phyloP scores from a whole-genome alignment of 2,113 vertebrate genomes.

The Raja brachyura region DNA sequence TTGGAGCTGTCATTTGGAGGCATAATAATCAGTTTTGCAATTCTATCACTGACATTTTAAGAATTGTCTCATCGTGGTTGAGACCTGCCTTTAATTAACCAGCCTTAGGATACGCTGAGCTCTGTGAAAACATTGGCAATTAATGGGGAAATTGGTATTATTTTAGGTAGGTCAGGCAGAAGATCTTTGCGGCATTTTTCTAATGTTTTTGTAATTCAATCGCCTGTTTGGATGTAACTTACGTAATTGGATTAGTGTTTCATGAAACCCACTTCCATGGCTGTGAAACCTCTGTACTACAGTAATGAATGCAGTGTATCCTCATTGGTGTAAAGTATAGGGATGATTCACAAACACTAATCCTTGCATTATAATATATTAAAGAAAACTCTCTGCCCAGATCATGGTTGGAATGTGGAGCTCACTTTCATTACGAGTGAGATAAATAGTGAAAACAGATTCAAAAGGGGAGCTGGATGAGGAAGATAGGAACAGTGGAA shows the following conservation, averaged over 20 bases:
- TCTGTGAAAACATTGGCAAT: not conserved
- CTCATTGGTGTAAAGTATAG: not conserved
- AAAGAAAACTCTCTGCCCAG: not conserved
- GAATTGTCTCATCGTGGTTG: not conserved
- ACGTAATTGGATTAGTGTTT: not conserved
- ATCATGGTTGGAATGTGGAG: not conserved
- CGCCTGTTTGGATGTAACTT: not conserved
- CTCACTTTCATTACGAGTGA: not conserved
- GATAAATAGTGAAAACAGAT: not conserved
- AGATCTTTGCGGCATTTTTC: not conserved
- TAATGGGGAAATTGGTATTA: not conserved
- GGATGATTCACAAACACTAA: not conserved
- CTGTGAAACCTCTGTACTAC: not conserved
- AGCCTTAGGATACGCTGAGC: not conserved
- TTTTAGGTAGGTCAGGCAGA: not conserved
- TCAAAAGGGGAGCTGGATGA: not conserved
- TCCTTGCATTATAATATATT: not conserved
- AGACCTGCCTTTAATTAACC: not conserved
- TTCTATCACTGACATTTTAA: constrained; percentile 7
- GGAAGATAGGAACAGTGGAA: not conserved
- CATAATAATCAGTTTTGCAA: constrained; percentile 13
- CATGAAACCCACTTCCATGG: not conserved
- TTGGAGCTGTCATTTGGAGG: not conserved
- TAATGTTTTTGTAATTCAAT: not conserved
- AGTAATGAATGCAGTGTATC: not conserved